A percentile compares a stretch with the other conserved stretches of the same genome.
Evolutionary conservation across 2,797 vertebrate species (phyloP).

Genomic region (Lutra lutra): DNA sequence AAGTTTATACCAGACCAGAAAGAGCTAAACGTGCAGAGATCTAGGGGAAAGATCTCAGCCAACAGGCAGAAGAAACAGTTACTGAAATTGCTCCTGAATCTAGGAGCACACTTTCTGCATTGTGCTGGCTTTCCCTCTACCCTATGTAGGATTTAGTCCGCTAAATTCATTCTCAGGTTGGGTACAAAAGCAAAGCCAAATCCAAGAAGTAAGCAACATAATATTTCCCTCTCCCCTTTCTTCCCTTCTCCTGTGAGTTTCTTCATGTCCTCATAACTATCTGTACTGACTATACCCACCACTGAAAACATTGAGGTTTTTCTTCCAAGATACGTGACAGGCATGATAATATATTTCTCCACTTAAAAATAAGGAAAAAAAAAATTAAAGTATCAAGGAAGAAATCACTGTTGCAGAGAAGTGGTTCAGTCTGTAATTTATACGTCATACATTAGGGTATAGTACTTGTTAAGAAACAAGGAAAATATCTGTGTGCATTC

Average conservation of each 20-base stretch:
- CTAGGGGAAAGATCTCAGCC: not conserved
- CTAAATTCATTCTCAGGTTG: not conserved
- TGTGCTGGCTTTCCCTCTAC: not conserved
- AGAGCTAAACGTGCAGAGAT: not conserved
- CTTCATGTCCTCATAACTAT: not conserved
- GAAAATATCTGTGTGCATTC: not conserved
- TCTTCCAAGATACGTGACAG: slow-evolving; percentile 64
- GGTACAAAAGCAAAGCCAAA: not conserved
- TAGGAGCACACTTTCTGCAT: not conserved
- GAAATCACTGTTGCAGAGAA: slow-evolving; percentile 50
- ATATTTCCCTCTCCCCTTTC: not conserved
- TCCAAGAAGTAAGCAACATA: not conserved
- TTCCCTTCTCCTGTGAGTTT: not conserved
- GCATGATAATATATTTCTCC: slow-evolving; percentile 15
- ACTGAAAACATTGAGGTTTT: slow-evolving; percentile 57
- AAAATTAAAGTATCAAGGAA: slow-evolving; percentile 31
- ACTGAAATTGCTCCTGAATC: not conserved
- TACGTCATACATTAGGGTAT: slow-evolving; percentile 35
- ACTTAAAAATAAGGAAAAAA: slow-evolving; percentile 69
- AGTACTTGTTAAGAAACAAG: slow-evolving; percentile 29
- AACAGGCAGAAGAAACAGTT: not conserved
- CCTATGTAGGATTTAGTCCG: not conserved
- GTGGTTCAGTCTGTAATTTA: slow-evolving; percentile 66
- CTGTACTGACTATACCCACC: slow-evolving; percentile 65
- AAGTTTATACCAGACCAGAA: not conserved